Evolutionary conservation across 2,113 vertebrate species (phyloP).

Genomic region (Corythaeola cristata): DNA sequence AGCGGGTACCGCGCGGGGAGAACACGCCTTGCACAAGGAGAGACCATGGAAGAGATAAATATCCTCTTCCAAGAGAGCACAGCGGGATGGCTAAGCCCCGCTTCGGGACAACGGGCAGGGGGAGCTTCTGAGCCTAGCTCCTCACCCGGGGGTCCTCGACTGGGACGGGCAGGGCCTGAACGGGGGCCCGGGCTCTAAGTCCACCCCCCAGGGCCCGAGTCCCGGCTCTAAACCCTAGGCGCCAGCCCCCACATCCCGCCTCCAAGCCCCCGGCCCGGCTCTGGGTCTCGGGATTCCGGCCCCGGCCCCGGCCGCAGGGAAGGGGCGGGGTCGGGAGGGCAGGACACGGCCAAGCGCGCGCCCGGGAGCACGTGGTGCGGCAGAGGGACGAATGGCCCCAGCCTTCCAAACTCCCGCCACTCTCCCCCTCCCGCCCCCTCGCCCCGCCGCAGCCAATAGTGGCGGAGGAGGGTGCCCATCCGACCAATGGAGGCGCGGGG

Average conservation of each 20-base stretch:
- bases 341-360: not conserved
- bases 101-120: not conserved
- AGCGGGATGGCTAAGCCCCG: not conserved
- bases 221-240: not conserved
- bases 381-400: too few species aligned
- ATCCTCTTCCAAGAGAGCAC: not conserved
- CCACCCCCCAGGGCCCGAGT: too few species aligned
- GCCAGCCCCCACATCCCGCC: rapidly evolving
- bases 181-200: rapidly evolving
- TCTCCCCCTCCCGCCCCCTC: not conserved
- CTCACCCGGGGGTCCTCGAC: not conserved
- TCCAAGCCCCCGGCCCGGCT: too few species aligned
- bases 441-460: rapidly evolving
- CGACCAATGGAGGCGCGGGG: not conserved
- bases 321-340: too few species aligned
- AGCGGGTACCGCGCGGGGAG: not conserved
- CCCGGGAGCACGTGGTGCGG: not conserved
- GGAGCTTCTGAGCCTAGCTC: rapidly evolving
- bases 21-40: not conserved
- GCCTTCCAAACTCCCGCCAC: slow-evolving; percentile 15
- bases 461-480: rapidly evolving
- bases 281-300: too few species aligned
- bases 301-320: not conserved
- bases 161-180: rapidly evolving
- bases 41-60: not conserved